Conservation (phyloP, 2,888 invertebrate genomes). For the Lasiommata megera region DNA sequence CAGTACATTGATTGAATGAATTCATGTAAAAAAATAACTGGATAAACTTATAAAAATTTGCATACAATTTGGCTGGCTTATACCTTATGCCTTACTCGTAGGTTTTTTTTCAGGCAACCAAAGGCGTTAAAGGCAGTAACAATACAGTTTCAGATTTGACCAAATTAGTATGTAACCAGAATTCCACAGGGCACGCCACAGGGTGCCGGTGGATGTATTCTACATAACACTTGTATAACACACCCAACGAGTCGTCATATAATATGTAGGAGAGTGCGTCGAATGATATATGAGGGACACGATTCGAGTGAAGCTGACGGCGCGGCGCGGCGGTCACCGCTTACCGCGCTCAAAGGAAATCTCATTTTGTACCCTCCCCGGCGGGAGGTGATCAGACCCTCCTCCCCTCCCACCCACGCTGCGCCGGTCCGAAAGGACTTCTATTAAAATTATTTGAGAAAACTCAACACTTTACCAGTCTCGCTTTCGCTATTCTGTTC, state of each 20-base stretch:
- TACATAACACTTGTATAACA: not conserved
- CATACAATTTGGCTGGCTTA: too few relatives aligned
- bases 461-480: slow-evolving; percentile 52
- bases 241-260: slow-evolving; percentile 20
- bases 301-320: slow-evolving; percentile 49
- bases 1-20: too few relatives aligned
- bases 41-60: too few relatives aligned
- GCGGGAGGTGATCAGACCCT: slow-evolving; percentile 25
- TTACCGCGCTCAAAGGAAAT: slow-evolving; percentile 72
- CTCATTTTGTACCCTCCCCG: slow-evolving; percentile 61
- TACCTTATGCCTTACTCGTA: too few relatives aligned
- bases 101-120: too few relatives aligned
- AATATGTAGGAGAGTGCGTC: slow-evolving; percentile 40
- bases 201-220: too few relatives aligned
- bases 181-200: too few relatives aligned
- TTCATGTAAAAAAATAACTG: too few relatives aligned
- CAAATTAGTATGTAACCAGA: too few relatives aligned
- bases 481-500: slow-evolving; percentile 42
- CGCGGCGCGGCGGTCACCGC: slow-evolving; percentile 67
- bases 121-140: too few relatives aligned
- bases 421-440: slow-evolving; percentile 50
- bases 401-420: slow-evolving; percentile 33
- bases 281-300: slow-evolving; percentile 61
- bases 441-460: slow-evolving; percentile 78
- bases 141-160: too few relatives aligned